Evolutionary conservation across 2,797 vertebrate species (phyloP), one percentile per base, ranked within the genome.

Genomic region (Allobates femoralis): DNA sequence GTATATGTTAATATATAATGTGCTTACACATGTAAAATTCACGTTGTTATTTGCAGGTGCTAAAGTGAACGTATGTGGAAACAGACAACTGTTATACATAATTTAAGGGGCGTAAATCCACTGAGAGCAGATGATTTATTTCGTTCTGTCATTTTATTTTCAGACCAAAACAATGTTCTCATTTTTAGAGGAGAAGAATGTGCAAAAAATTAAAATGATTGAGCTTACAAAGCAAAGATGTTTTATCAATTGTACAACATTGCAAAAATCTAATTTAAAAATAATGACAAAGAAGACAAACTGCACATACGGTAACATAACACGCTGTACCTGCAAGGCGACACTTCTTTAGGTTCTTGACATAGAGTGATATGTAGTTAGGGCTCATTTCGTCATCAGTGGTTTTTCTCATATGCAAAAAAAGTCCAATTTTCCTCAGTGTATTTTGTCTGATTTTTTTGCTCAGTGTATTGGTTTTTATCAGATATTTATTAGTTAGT

Each of bases 1-100:
- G 64, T 56, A 53, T 82, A 53, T 79, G 77, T 82, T 51, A 56
- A 69, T 69, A 80, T 80, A 82, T 53, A 85, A 77, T 51, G 46
- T 85, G 53, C 50, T 75, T 73, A 83, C 58, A 5, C 5, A 46
- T 60, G 26, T n/a, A 62, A 46, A 37, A 67, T 76, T 51, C 28
- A 30, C 37, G 26, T 66, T 77, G 32, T 60, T 50, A 26, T 76
- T 55, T 66, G 53, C 75, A 78, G 74, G 30, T 78, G 74, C 71
- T 78, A 41, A 51, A 64, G 10, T 64, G 55, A 37, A 66, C 21
- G 62, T 37, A 71, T 82, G 64, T 69, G 21, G 30, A 55, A 71
- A 71, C 28, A 56, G 32, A 37, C 51, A 82, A 26, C 23, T 8
- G 18, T 23, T 23, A 53, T 81, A 53, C 28, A 82, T 82, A 71